A percentile compares a stretch with the other conserved stretches of the same genome.
Evolutionary conservation across 2,113 vertebrate species (phyloP).

Genomic region (Eurystomus gularis): DNA sequence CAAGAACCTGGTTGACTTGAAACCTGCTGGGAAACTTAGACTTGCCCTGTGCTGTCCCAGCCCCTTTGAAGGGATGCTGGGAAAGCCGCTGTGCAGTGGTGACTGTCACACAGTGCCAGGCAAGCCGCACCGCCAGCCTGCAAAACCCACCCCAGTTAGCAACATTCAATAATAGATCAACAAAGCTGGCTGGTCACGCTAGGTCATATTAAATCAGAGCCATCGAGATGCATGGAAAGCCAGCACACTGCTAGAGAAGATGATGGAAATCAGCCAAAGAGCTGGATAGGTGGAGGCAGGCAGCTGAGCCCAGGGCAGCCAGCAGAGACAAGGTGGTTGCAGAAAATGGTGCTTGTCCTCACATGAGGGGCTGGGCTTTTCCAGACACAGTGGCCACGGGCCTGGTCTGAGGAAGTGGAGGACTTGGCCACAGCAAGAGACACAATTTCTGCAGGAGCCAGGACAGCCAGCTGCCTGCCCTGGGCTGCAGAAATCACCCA

Average conservation of each 20-base stretch:
- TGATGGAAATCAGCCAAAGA: not conserved
- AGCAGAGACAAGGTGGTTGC: not conserved
- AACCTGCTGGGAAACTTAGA: not conserved
- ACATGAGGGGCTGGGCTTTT: not conserved
- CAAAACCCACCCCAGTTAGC: not conserved
- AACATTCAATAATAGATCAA: accelerated
- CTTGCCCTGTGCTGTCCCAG: not conserved
- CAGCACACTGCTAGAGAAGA: not conserved
- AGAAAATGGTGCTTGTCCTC: not conserved
- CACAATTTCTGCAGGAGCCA: not conserved
- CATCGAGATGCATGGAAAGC: accelerated
- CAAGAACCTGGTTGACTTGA: not conserved
- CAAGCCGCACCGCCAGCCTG: not conserved
- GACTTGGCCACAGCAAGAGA: not conserved
- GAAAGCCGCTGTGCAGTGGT: not conserved
- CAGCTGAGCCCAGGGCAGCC: not conserved
- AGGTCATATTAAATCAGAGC: not conserved
- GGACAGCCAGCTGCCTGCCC: not conserved
- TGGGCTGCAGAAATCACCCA: not conserved
- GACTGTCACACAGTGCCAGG: not conserved
- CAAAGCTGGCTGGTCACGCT: not conserved
- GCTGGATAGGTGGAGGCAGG: not conserved
- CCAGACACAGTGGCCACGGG: accelerated
- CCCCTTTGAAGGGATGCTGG: accelerated
- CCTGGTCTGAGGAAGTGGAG: not conserved